Percentiles rank a stretch among this genome's conserved stretches.
Evolutionary conservation across 2,113 vertebrate species (phyloP).

Genomic region (Coregonus clupeaformis): DNA sequence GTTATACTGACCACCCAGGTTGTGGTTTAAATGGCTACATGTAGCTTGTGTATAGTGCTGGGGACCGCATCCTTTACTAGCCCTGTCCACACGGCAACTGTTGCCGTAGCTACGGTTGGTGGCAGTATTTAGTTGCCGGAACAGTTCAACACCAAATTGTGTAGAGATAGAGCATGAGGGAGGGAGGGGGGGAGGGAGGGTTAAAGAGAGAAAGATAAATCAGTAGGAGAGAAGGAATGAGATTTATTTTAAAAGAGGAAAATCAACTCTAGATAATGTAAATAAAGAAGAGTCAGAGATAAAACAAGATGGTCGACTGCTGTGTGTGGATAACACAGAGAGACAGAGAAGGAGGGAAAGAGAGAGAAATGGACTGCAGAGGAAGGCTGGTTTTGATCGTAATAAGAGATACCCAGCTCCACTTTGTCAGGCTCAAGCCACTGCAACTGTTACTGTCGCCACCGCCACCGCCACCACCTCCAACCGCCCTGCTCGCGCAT

Average conservation of each 20-base stretch:
- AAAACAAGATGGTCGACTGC: constrained; percentile 3
- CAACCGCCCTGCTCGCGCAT: constrained; percentile 33
- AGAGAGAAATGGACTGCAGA: background rate
- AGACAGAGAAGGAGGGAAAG: background rate
- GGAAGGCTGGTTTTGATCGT: constrained; percentile 24
- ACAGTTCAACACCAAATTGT: constrained; percentile 43
- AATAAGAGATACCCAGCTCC: constrained; percentile 30
- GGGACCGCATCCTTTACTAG: constrained; percentile 1
- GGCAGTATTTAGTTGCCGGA: constrained; percentile 47
- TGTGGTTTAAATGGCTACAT: background rate
- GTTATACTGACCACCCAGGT: background rate
- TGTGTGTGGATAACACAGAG: constrained; percentile 17
- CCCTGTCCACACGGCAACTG: constrained; percentile 37
- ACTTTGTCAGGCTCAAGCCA: constrained; percentile 31
- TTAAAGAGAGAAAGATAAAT: constrained; percentile 19
- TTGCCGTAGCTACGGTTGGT: constrained; percentile 54
- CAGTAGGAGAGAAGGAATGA: background rate
- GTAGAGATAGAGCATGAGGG: constrained; percentile 14
- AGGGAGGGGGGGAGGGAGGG: constrained; percentile 34
- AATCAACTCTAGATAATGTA: background rate
- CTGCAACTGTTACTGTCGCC: constrained; percentile 3
- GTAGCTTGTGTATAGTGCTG: background rate
- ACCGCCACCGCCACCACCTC: constrained; percentile 28
- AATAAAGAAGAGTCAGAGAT: constrained; percentile 17
- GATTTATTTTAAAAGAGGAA: background rate